These are phyloP conservation scores for Catagonus wagneri DNA, from an alignment of 2,113 vertebrate genomes.

Conservation along the genomic window DNA sequence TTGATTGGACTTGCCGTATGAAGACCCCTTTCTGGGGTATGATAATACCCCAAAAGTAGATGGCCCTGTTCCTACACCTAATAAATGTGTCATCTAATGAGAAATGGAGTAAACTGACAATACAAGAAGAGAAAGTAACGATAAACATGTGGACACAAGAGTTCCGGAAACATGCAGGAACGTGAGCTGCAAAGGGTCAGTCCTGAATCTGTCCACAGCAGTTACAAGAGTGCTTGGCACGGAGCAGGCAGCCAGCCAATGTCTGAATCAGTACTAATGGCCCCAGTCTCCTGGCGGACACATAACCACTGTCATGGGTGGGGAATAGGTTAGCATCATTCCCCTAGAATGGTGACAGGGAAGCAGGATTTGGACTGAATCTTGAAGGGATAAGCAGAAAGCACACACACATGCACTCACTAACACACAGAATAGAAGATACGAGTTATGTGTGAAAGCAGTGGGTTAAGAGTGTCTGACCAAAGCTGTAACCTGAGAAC, in stretches of 20 bases:
- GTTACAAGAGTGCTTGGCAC: too few species aligned
- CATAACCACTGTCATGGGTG: neutral
- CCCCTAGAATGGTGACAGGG: neutral
- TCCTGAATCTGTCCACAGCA: neutral
- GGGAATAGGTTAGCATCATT: neutral
- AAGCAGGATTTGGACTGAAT: neutral
- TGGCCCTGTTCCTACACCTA: neutral
- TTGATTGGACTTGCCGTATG: neutral
- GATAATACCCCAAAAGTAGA: neutral
- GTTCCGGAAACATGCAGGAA: neutral
- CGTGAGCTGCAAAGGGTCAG: neutral
- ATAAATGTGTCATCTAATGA: neutral
- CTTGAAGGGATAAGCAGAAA: neutral
- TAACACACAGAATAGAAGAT: neutral
- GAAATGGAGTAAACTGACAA: neutral
- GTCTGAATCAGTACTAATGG: neutral
- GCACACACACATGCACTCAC: fast-evolving
- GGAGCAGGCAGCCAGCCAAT: neutral
- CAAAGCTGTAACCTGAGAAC: neutral
- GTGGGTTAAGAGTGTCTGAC: neutral
- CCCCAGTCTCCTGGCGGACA: neutral
- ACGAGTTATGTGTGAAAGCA: neutral
- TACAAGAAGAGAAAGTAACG: neutral
- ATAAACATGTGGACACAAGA: neutral
- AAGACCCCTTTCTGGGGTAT: neutral